phyloP scores from a whole-genome alignment of 2,113 vertebrate genomes.

The Coryphaenoides rupestris region DNA sequence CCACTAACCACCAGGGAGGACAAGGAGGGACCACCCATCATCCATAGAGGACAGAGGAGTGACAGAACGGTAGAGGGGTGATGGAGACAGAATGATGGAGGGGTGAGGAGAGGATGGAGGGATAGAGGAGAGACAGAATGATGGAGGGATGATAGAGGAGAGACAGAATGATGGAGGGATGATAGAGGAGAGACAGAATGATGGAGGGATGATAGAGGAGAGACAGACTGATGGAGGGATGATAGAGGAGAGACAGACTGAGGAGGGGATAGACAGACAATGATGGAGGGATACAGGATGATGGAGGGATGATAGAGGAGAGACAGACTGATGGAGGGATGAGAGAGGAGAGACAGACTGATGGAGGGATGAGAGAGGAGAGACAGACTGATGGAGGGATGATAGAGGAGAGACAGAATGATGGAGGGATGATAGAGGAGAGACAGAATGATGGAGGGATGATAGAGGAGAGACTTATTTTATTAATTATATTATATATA shows the following conservation, averaged over 20 bases:
- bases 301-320: neutral
- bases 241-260: too few species aligned
- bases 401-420: too few species aligned
- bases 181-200: neutral
- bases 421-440: too few species aligned
- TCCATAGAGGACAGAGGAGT: neutral
- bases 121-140: neutral
- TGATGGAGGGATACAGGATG: too few species aligned
- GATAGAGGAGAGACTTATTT: too few species aligned
- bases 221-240: neutral
- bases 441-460: too few species aligned
- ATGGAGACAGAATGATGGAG: neutral
- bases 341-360: neutral
- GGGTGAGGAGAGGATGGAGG: neutral
- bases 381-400: neutral
- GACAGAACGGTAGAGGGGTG: neutral
- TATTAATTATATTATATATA: too few species aligned
- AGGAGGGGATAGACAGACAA: too few species aligned
- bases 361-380: slow-evolving; percentile 1
- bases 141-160: neutral
- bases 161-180: neutral
- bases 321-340: neutral
- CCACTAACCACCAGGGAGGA: neutral
- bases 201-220: neutral
- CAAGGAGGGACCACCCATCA: neutral